Evolutionary conservation across 2,113 vertebrate genomes (phyloP), one percentile per base, ranked within the genome.

Genomic region (Coregonus clupeaformis): DNA sequence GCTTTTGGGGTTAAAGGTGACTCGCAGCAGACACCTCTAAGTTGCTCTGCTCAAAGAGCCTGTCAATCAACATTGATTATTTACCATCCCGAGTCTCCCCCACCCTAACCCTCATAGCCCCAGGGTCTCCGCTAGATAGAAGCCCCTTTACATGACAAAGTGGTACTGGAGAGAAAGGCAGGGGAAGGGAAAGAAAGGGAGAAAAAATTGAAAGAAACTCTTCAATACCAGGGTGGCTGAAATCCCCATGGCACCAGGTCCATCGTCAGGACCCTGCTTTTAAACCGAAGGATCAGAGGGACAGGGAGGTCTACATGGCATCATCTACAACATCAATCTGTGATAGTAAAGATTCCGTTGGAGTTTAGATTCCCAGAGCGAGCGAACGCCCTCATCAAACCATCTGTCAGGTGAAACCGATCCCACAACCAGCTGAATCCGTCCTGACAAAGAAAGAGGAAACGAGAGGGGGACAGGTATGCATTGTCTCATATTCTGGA

Each of bases 121-220:
- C 75, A 20, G 11, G 63, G 80, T 74, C 45, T 72, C 65, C 76
- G 84, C 74, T 82, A 82, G 90, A 87, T 42, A 89, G 90, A 91
- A 88, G 87, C 77, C 86, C 87, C 87, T 92, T 92, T 93, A 89
- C 91, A 94, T 93, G 89, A 92, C 36, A 42, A 42, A 91, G 92
- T 92, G 92, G 90, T 92, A 84, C 36, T 42, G 36, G 36, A 42
- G 36, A 42, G 36, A 42, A 42, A 12, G 36, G 36, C 9, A 49
- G 68, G 74, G 72, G 24, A 42, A 32, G 42, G 4, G 6, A 66
- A 73, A 45, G 18, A 13, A 27, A 65, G 55, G 30, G 22, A 18
- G 14, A 27, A 18, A 14, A 59, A 1, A 16, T 49, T 12, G 47
- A 49, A 49, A 49, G 14, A 49, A 36, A 36, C 36, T 36, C 14